A percentile compares a stretch with the other conserved stretches of the same genome.
These are phyloP conservation scores for Ips typographus DNA, from an alignment of 1,140 invertebrate genomes.

Conservation along the genomic window DNA sequence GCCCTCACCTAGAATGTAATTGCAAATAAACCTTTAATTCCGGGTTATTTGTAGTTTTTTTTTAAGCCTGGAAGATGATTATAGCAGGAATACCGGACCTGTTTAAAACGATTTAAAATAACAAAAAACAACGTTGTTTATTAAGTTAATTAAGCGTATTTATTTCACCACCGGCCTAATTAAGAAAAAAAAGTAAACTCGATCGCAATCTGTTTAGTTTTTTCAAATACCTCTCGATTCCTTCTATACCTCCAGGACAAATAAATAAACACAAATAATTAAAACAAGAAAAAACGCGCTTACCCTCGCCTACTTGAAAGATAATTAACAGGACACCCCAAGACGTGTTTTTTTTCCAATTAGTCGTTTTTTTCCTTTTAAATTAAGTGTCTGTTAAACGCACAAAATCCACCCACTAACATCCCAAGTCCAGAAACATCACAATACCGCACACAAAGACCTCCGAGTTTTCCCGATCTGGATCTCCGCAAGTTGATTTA, in stretches of 20 bases:
- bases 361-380: neutral
- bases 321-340: slow-evolving; percentile 27
- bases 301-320: slow-evolving; percentile 17
- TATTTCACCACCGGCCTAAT: slow-evolving; percentile 6
- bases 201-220: slow-evolving; percentile 17
- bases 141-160: slow-evolving; percentile 1
- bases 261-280: slow-evolving; percentile 22
- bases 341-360: slow-evolving; percentile 2
- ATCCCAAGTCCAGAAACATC: too few species aligned
- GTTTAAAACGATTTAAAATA: neutral
- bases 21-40: too few species aligned
- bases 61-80: too few species aligned
- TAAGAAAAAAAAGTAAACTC: slow-evolving; percentile 4
- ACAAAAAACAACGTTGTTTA: neutral
- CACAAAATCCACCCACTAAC: too few species aligned
- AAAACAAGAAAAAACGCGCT: slow-evolving; percentile 6
- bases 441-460: too few species aligned
- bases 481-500: too few species aligned
- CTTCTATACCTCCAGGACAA: slow-evolving; percentile 1
- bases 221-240: slow-evolving; percentile 18
- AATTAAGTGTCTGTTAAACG: too few species aligned
- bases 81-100: too few species aligned
- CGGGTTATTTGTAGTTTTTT: too few species aligned
- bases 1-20: too few species aligned
- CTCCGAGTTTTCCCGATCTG: too few species aligned